Evolutionary conservation across 2,113 vertebrate genomes (phyloP).

Genomic region (Chascanopsetta lugubris): DNA sequence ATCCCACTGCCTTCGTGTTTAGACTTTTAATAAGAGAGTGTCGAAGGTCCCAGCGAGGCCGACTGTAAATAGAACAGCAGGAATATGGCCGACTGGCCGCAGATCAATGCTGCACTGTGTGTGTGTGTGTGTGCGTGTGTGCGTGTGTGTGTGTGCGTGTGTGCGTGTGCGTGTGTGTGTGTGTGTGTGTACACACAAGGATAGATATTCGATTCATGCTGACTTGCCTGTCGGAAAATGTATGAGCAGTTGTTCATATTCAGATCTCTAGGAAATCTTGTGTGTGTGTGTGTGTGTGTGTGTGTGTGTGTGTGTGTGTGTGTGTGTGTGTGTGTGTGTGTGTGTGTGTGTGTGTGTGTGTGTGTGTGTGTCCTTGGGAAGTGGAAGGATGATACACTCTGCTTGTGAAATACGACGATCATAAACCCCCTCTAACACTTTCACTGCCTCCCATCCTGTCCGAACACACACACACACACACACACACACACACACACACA

Average conservation of each 20-base stretch:
- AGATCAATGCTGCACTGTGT: constrained; percentile 70
- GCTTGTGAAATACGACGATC: constrained; percentile 61
- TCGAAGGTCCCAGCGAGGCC: constrained; percentile 71
- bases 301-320: not conserved
- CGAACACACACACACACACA: constrained; percentile 3
- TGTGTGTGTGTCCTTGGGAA: constrained; percentile 50
- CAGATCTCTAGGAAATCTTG: not conserved
- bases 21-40: constrained; percentile 72
- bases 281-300: not conserved
- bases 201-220: not conserved
- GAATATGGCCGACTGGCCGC: constrained; percentile 56
- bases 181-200: not conserved
- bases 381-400: constrained; percentile 59
- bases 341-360: constrained; percentile 5
- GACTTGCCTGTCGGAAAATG: constrained; percentile 14
- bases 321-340: too few relatives aligned
- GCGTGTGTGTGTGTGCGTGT: constrained; percentile 4
- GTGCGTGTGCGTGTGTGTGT: constrained; percentile 3
- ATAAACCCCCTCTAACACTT: constrained; percentile 64
- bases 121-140: constrained; percentile 21
- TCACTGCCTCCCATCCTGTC: constrained; percentile 40
- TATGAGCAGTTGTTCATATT: not conserved
- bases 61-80: constrained; percentile 68
- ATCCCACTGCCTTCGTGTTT: constrained; percentile 46
- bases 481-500: constrained; percentile 4